phyloP scores from a whole-genome alignment of 2,797 vertebrate species.

The Pseudomugil tenellus region DNA sequence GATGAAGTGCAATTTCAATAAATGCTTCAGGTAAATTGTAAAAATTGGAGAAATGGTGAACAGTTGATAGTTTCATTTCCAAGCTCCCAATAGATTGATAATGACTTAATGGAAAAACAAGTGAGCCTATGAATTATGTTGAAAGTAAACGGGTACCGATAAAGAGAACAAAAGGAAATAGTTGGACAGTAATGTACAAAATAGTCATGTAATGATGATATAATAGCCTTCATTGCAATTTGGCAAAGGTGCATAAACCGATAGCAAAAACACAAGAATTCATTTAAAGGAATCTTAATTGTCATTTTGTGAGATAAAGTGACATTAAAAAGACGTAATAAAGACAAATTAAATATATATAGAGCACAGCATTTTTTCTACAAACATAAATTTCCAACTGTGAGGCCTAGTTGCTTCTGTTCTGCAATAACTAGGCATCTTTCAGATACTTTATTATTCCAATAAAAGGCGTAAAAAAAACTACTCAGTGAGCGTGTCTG shows the following conservation, averaged over 20 bases:
- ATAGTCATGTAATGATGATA: not conserved
- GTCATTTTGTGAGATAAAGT: no score
- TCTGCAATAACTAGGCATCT: no score
- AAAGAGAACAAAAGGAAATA: not conserved
- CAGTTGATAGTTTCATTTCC: not conserved
- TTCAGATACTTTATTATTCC: no score
- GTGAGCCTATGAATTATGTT: not conserved
- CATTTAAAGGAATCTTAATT: no score
- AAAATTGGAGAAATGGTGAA: not conserved
- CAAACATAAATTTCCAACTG: no score
- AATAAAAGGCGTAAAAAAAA: not conserved
- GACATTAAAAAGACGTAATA: no score
- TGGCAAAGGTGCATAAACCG: not conserved
- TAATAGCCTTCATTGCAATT: not conserved
- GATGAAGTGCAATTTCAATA: not conserved
- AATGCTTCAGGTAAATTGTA: conserved; percentile 4
- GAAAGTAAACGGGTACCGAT: not conserved
- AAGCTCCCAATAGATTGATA: not conserved
- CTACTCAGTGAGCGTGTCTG: no score
- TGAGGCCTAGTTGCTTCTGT: no score
- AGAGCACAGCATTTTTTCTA: no score
- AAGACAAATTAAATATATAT: no score
- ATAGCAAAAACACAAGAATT: no score
- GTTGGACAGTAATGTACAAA: not conserved
- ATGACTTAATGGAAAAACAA: not conserved